Evolutionary conservation across 2,113 vertebrate genomes (phyloP).

Genomic region (Platichthys flesus): DNA sequence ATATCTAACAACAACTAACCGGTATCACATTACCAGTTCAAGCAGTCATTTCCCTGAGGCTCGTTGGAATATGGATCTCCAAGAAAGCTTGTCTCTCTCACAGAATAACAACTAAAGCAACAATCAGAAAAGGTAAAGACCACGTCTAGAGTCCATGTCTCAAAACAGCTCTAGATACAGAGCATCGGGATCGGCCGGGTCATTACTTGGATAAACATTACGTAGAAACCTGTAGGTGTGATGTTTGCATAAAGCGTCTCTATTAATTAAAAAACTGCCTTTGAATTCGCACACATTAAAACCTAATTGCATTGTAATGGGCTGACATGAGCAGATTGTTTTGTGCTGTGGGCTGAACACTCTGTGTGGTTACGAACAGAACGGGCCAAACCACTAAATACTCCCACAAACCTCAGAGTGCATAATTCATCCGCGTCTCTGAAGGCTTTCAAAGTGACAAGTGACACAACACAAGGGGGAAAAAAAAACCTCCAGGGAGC

Average conservation of each 20-base stretch:
- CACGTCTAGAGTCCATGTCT: too few relatives aligned
- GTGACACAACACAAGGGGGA: conserved; percentile 65
- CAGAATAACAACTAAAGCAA: conserved; percentile 24
- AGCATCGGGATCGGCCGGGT: too few relatives aligned
- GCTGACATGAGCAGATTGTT: conserved; percentile 22
- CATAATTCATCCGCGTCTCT: conserved; percentile 60
- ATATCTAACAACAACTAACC: conserved; percentile 22
- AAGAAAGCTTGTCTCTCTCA: neutral
- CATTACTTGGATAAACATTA: neutral
- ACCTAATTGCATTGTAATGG: neutral
- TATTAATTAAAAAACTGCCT: neutral
- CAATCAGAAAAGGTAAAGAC: too few relatives aligned
- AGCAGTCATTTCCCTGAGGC: conserved; percentile 22
- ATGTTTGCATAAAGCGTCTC: neutral
- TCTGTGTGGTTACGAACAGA: conserved; percentile 41
- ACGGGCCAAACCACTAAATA: conserved; percentile 56
- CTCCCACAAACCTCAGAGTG: conserved; percentile 47
- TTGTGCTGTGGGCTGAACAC: conserved; percentile 8
- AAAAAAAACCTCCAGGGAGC: conserved; percentile 36
- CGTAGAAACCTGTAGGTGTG: neutral
- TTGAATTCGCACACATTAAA: conserved; percentile 14
- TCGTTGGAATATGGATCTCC: conserved; percentile 16
- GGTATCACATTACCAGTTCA: conserved; percentile 20
- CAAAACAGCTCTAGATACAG: too few relatives aligned
- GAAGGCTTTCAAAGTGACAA: conserved; percentile 63